phyloP scores from a whole-genome alignment of 2,797 vertebrate genomes.

The Cygnus olor region DNA sequence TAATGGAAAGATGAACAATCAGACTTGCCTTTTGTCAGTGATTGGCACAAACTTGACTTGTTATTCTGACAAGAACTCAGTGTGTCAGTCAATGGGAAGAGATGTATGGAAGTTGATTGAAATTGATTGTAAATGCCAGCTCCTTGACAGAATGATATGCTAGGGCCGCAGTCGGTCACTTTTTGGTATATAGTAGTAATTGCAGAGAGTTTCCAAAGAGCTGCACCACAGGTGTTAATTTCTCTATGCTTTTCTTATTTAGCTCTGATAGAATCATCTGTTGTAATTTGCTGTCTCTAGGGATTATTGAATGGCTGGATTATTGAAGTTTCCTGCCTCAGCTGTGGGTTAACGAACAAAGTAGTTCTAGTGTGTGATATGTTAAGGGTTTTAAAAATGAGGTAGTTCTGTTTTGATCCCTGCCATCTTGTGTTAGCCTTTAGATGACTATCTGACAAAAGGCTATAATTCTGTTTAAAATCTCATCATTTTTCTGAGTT shows the following conservation, averaged over 20 bases:
- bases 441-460: slow-evolving; percentile 13
- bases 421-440: slow-evolving; percentile 24
- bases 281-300: slow-evolving; percentile 49
- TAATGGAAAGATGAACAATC: slow-evolving; percentile 51
- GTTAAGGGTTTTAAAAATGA: slow-evolving; percentile 20
- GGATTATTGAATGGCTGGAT: slow-evolving; percentile 52
- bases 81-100: slow-evolving; percentile 45
- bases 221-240: slow-evolving; percentile 51
- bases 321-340: slow-evolving; percentile 33
- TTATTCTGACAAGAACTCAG: slow-evolving; percentile 38
- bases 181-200: slow-evolving; percentile 20
- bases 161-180: slow-evolving; percentile 35
- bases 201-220: slow-evolving; percentile 29
- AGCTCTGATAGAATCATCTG: slow-evolving; percentile 57
- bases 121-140: slow-evolving; percentile 64
- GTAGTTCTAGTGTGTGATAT: not conserved
- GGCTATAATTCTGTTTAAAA: slow-evolving; percentile 23
- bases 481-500: not conserved
- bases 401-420: slow-evolving; percentile 31
- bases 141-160: slow-evolving; percentile 61
- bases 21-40: slow-evolving; percentile 45
- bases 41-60: slow-evolving; percentile 56
- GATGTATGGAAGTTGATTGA: slow-evolving; percentile 56
- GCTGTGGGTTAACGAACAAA: slow-evolving; percentile 46
- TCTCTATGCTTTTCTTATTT: slow-evolving; percentile 54